Evolutionary conservation across 2,797 vertebrate species (phyloP).

Genomic region (Danio aesculapii): DNA sequence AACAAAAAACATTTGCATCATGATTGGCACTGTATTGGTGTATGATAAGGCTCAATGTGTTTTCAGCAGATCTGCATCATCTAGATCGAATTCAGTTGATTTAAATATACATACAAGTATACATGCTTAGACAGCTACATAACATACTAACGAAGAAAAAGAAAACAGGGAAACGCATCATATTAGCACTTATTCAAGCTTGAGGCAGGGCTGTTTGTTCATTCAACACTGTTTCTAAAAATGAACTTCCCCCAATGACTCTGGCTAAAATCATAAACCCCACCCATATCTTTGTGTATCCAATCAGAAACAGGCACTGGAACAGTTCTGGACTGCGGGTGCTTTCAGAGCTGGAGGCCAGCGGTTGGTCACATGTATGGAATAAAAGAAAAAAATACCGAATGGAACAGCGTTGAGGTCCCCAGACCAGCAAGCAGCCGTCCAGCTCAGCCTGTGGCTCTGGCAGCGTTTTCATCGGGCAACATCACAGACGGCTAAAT

Average conservation of each 20-base stretch:
- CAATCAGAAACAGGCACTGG: slow-evolving; percentile 8
- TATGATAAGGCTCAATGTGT: no score
- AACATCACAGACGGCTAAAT: slow-evolving; percentile 68
- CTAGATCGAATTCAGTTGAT: no score
- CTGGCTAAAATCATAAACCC: background rate
- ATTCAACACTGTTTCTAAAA: slow-evolving; percentile 2
- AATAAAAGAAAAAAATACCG: background rate
- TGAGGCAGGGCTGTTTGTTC: no score
- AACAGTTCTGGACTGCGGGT: background rate
- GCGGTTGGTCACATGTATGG: slow-evolving; percentile 14
- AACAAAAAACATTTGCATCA: no score
- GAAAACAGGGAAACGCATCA: no score
- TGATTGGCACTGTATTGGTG: no score
- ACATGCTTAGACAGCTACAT: no score
- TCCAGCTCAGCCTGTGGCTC: slow-evolving; percentile 57
- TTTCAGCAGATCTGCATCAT: no score
- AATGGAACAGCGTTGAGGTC: slow-evolving; percentile 50
- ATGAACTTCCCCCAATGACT: background rate
- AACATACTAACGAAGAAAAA: no score
- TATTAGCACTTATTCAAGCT: no score
- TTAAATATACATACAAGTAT: no score
- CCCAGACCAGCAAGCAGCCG: slow-evolving; percentile 60
- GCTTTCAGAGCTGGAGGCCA: slow-evolving; percentile 13
- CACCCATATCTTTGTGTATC: background rate
- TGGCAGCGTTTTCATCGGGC: slow-evolving; percentile 55